Evolutionary conservation across 2,113 vertebrate genomes (phyloP), one percentile per base, ranked within the genome.

Genomic region (Phodopus roborovskii): DNA sequence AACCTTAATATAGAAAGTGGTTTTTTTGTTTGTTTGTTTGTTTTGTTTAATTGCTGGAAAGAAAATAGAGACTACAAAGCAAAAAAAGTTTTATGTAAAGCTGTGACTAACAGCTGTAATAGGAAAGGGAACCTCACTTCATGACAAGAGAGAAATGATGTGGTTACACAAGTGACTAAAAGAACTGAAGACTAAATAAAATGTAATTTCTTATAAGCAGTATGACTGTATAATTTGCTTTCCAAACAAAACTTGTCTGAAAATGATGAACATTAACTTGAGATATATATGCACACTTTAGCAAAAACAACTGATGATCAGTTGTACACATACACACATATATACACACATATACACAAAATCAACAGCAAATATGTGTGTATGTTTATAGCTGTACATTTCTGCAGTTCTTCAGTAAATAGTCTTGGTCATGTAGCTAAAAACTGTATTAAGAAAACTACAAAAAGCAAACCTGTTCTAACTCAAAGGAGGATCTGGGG

Each of bases 401-500:
- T 95, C 39, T 74, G 83, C 9, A 85, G 71, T 56, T 95, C 42
- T 92, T 94, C 87, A 74, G 81, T 11, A 73, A 92, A 89, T 42
- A 6, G 48, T 53, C 79, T 56, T 60, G 24, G n/a, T 62, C 93
- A 48, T 83, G 7, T 53, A 26, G 78, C 66, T 92, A 26, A 85
- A 94, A 71, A 83, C 73, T 87, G 30, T 86, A 94, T 60, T 68
- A 89, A 64, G 83, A 90, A 92, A 90, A 90, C 45, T 71, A 77
- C 64, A 94, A 96, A 97, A 74, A 56, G 50, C 60, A 94, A 94
- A 70, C 50, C 94, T 36, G 53, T 58, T 66, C 71, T 91, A 92
- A 88, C 70, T 91, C 20, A 70, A 88, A 95, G 79, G 58, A 96
- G 5, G 42, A 88, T 53, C 71, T 92, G 79, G 45, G 0, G 0